These are phyloP conservation scores for Hepsetus odoe DNA, from an alignment of 2,113 vertebrate genomes.

Conservation along the genomic window DNA sequence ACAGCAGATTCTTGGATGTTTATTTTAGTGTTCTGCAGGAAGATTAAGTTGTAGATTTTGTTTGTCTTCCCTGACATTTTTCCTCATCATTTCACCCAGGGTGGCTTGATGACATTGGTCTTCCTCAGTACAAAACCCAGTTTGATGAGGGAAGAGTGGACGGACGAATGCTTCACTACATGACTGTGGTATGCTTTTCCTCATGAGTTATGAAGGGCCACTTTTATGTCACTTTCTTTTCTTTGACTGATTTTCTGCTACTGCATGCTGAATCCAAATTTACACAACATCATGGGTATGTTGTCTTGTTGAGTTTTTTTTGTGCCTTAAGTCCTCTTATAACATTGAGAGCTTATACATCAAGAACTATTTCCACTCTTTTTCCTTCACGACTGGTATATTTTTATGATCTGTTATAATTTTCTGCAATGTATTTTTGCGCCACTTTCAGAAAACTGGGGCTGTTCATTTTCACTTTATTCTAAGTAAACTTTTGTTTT, in stretches of 20 bases:
- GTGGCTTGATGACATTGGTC: conserved; percentile 97
- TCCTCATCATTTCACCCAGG: conserved; percentile 70
- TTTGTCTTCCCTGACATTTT: background rate
- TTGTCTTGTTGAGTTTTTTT: too few species aligned
- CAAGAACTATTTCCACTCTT: too few species aligned
- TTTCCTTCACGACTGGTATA: too few species aligned
- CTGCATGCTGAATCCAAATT: background rate
- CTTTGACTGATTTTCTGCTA: background rate
- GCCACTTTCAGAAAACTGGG: too few species aligned
- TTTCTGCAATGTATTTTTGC: too few species aligned
- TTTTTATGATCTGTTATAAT: too few species aligned
- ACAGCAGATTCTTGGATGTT: background rate
- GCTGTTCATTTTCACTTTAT: too few species aligned
- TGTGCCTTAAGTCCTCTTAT: too few species aligned
- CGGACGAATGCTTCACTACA: conserved; percentile 96
- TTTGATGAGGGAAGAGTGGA: conserved; percentile 96
- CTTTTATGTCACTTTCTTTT: too few species aligned
- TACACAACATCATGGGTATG: too few species aligned
- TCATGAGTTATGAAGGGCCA: background rate
- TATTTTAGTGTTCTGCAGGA: background rate
- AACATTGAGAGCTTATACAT: too few species aligned
- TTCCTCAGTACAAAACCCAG: conserved; percentile 98
- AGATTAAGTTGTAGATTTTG: background rate
- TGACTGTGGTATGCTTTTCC: conserved; percentile 82
- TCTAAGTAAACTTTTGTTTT: too few species aligned